Evolutionary conservation across 2,888 invertebrate species (phyloP).

Genomic region (Noctua janthe): DNA sequence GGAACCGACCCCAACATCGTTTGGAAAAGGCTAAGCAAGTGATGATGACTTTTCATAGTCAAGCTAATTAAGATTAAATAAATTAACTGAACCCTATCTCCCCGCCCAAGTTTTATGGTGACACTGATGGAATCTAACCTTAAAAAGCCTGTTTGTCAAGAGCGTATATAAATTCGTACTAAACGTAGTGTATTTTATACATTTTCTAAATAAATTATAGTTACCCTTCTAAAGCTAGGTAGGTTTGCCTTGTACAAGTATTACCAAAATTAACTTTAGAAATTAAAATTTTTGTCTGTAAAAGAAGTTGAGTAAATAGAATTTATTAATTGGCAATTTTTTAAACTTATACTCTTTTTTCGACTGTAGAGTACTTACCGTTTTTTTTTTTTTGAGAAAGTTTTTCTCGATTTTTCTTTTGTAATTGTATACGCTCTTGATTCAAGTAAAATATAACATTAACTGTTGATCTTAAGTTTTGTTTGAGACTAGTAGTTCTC

Average conservation of each 20-base stretch:
- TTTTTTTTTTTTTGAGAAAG: not conserved
- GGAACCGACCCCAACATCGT: not conserved
- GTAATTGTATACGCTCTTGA: conserved; percentile 60
- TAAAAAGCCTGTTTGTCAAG: conserved; percentile 43
- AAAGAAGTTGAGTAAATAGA: conserved; percentile 40
- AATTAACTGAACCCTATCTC: conserved; percentile 28
- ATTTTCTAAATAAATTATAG: conserved; percentile 16
- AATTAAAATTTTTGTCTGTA: conserved; percentile 13
- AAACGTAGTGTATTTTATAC: conserved; percentile 37
- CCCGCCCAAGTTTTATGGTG: conserved; percentile 26
- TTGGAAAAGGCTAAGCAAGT: not conserved
- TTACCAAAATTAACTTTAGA: conserved; percentile 25
- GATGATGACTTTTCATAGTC: not conserved
- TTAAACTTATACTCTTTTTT: conserved; percentile 15
- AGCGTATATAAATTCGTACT: conserved; percentile 49
- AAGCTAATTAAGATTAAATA: not conserved
- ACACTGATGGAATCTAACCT: conserved; percentile 56
- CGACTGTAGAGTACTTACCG: conserved; percentile 21
- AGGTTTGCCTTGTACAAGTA: conserved; percentile 34
- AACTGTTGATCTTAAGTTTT: conserved; percentile 57
- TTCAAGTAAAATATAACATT: conserved; percentile 48
- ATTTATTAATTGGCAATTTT: conserved; percentile 38
- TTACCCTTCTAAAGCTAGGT: conserved; percentile 32
- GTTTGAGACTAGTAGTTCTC: conserved; percentile 63
- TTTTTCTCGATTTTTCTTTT: not conserved